Evolutionary conservation across 53 echinoderm and acorn worm species (phyloP), one percentile per base, ranked within the genome.

Genomic region (Hippasteria phrygiana): DNA sequence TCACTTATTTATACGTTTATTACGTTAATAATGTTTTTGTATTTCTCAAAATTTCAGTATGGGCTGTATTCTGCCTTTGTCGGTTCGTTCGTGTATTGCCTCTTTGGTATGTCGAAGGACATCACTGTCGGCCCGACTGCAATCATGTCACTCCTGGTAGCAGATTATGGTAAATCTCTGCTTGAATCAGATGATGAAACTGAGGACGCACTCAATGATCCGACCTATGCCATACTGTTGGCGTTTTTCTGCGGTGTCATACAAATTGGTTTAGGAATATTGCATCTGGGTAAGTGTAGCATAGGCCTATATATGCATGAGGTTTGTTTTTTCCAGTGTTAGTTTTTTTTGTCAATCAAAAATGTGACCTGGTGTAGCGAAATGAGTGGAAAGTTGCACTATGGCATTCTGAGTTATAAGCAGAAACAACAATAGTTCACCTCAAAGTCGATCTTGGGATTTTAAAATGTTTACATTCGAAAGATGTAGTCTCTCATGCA

Each of bases 51-150:
- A 8, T 48, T 48, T 48, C 9, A 96, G 97, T 95, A 95, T 90
- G 97, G 97, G 28, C 80, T 95, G 31, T 97, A 97, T 75, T 92
- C 95, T 3, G 92, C 97, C 12, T 93, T 95, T 51, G 92, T 97
- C 92, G 97, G 97, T 37, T 89, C 93, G 22, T 95, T 95, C 37
- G 83, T 97, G 70, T 97, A 97, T 86, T 89, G 91, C 46, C n/a
- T 97, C 29, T 62, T 97, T 43, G 97, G 97, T 5, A 97, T 94
- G 95, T 93, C 97, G 35, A 95, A 93, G 59, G 97, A 97, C 38
- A 92, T 97, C 72, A 90, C 92, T 1, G 90, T 97, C 14, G 97
- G 97, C 1, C 97, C 97, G 29, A 97, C 97, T 1, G 97, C 96
- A 65, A 94, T 96, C 24, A 93, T 96, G 95, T 97, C 95, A 13